These are phyloP conservation scores for Huso huso DNA, from an alignment of 2,797 vertebrate genomes.

Conservation along the genomic window DNA sequence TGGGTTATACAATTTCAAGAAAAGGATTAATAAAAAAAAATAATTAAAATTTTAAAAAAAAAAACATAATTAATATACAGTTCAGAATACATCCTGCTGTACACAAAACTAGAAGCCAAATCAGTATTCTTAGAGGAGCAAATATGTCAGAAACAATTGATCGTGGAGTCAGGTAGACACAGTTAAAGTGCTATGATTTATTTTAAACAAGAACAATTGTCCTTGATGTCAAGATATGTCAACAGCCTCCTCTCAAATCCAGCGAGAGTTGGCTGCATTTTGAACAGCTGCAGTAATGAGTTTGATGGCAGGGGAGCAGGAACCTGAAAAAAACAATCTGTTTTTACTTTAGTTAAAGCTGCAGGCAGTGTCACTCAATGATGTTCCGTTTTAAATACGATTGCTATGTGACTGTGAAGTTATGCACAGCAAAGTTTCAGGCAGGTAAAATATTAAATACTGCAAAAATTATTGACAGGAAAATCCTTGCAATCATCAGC, in stretches of 20 bases:
- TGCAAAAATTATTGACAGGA: too few species aligned
- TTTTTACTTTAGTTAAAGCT: too few species aligned
- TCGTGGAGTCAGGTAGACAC: constrained; percentile 33
- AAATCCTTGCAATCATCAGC: too few species aligned
- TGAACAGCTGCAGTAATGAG: constrained; percentile 34
- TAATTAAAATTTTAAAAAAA: too few species aligned
- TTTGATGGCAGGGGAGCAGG: neutral
- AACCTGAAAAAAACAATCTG: too few species aligned
- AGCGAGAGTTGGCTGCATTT: constrained; percentile 11
- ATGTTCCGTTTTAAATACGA: too few species aligned
- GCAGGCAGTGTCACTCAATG: too few species aligned
- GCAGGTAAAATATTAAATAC: too few species aligned
- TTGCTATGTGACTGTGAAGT: too few species aligned
- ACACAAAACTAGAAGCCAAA: constrained; percentile 9
- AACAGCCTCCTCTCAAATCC: constrained; percentile 30
- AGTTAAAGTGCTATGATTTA: constrained; percentile 41
- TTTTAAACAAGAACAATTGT: constrained; percentile 44
- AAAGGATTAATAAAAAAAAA: neutral
- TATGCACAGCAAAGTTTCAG: too few species aligned
- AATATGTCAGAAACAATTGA: constrained; percentile 40
- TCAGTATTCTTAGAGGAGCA: constrained; percentile 37
- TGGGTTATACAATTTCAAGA: constrained; percentile 5
- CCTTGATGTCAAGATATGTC: constrained; percentile 29
- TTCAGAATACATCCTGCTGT: too few species aligned
- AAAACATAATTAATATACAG: too few species aligned